Evolutionary conservation across 2,888 invertebrate genomes (phyloP), one percentile per base, ranked within the genome.

Genomic region (Andrena marginata): DNA sequence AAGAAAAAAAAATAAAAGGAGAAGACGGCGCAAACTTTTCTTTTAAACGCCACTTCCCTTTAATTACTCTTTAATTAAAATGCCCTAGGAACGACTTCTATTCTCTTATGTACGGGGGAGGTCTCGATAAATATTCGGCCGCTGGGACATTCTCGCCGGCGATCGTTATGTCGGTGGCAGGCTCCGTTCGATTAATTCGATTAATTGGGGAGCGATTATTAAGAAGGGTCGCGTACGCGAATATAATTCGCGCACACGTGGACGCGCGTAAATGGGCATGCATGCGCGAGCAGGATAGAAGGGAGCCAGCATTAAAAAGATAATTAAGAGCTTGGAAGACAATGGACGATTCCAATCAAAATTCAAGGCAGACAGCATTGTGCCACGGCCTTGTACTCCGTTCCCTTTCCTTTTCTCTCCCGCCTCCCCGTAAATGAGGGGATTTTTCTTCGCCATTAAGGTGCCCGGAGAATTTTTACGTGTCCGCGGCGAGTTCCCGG

Each of bases 361-460:
- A 89, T 88, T 87, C 86, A 84, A 85, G 78, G 74, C 87, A 83
- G 88, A 87, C 88, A 79, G 81, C 81, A 90, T 90, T 90, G 87
- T 90, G 73, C 77, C 63, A 60, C 74, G 63, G 77, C 63, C 77
- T 81, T 76, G 74, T 59, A 56, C 67, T 63, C 62, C 63, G 51
- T 63, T 65, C 65, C 56, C 75, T 87, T 87, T 87, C 73, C 42
- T 59, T 77, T 75, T 84, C 56, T 59, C 80, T 67, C 84, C 29
- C 63, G 6, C 59, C 83, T 67, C 54, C 42, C 23, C 70, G 74
- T 69, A 78, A 87, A 87, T 42, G 80, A 88, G 77, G 51, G 64
- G 56, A 64, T 74, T 80, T 75, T 51, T 79, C 62, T 5, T 48
- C 82, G 56, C 76, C 79, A 83, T 86, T 86, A 86, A 80, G 31